Base-by-base conservation (phyloP, 2,888 invertebrate species). In the Smittia aterrima region DNA sequence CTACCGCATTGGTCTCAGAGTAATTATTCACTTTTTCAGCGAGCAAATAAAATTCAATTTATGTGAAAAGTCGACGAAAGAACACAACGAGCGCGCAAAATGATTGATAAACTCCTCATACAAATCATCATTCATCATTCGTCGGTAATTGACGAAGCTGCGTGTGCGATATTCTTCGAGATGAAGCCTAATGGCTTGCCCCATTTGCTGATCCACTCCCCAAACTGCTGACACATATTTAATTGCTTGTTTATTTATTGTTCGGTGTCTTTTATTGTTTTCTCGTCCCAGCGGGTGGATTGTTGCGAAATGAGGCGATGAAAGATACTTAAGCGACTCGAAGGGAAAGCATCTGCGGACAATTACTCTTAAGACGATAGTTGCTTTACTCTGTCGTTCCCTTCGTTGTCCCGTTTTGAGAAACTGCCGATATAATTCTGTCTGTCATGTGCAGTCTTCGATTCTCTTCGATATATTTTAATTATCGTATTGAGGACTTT, bases 51-150 rank as follows among this genome's bases (percentile, higher is more conserved):
- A 6, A 47, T 47, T 13, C 7, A 47, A 47, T 47, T 47, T 47
- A 47, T 47, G 47, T 11, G 16, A 16, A 47, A 47, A n/a, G 47
- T 47, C 16, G 66, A 66, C 18, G 25, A 16, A 68, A 68, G 16
- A 41, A 41, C 66, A 66, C n/a, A 38, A 66, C 32, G 32, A 32
- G 32, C 22, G 24, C 22, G n/a, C 13, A 41, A 67, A 68, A 68
- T 68, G 68, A 68, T 68, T 68, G 68, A 68, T 68, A 68, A 68
- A 68, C 41, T 68, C 18, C 41, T 68, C 20, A 18, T 20, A 66
- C 66, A 68, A 68, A 68, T 68, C 68, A 68, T 68, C 68, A 68
- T 68, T 68, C 68, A 68, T 68, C 68, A 68, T 67, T 47, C 47
- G 24, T 20, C 22, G 18, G 24, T 68, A 68, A 68, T 68, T 68